These are phyloP conservation scores for Odocoileus virginianus DNA, from an alignment of 2,113 vertebrate species.

Conservation along the genomic window DNA sequence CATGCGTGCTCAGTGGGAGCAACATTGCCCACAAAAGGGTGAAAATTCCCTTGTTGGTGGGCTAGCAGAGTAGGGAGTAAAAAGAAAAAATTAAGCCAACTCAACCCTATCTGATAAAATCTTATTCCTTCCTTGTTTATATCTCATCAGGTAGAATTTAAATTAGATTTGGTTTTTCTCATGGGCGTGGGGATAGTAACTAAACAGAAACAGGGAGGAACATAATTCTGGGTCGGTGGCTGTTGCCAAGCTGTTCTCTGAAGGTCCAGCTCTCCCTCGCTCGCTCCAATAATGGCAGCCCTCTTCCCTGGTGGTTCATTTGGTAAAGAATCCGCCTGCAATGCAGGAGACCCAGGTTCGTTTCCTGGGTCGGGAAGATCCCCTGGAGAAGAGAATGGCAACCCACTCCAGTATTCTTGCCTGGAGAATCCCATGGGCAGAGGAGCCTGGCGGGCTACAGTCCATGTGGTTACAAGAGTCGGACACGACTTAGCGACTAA, in stretches of 20 bases:
- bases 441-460: too few species aligned
- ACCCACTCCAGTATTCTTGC: too few species aligned
- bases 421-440: too few species aligned
- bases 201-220: background rate
- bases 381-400: too few species aligned
- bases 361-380: too few species aligned
- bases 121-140: background rate
- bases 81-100: background rate
- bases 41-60: background rate
- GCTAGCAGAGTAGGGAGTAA: background rate
- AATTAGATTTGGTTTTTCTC: background rate
- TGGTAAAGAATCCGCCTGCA: too few species aligned
- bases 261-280: background rate
- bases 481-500: too few species aligned
- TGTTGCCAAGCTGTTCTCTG: background rate
- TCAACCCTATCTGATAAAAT: background rate
- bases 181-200: background rate
- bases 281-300: too few species aligned
- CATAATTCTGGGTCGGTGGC: too few species aligned
- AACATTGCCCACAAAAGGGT: background rate
- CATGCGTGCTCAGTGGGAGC: background rate
- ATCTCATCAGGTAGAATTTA: background rate
- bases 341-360: too few species aligned
- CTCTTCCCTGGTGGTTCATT: background rate
- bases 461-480: too few species aligned